A percentile compares a stretch with the other conserved stretches of the same genome.
Conservation (phyloP, 2,888 invertebrate genomes). For the Campoletis raptor region DNA sequence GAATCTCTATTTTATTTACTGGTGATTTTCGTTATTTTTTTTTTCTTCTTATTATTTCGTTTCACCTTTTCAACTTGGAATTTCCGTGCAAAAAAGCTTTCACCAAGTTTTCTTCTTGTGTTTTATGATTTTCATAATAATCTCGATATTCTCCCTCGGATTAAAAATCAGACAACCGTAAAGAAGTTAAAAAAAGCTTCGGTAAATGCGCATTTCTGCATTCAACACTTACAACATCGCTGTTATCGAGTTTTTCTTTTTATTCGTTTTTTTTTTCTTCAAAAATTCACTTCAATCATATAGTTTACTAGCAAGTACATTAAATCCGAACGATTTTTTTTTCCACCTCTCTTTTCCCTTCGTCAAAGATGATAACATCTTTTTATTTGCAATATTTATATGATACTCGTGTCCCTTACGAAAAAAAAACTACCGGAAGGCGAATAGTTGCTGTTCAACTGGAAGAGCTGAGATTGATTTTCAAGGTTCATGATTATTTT, state of each 20-base stretch:
- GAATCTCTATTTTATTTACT: slow-evolving; percentile 40
- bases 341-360: not conserved
- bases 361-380: not conserved
- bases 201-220: not conserved
- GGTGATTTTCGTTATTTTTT: not conserved
- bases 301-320: slow-evolving; percentile 11
- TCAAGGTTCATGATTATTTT: not conserved
- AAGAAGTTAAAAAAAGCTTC: slow-evolving; percentile 42
- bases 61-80: slow-evolving; percentile 23
- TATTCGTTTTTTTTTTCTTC: slow-evolving; percentile 5
- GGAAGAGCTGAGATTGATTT: not conserved
- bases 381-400: slow-evolving; percentile 28
- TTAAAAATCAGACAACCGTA: slow-evolving; percentile 21
- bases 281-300: slow-evolving; percentile 17
- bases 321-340: slow-evolving; percentile 13
- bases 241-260: not conserved
- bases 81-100: slow-evolving; percentile 2
- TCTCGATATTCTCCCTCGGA: slow-evolving; percentile 22
- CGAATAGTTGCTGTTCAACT: slow-evolving; percentile 1
- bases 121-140: slow-evolving; percentile 2
- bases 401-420: slow-evolving; percentile 29
- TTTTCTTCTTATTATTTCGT: slow-evolving; percentile 12
- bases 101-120: not conserved
- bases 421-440: slow-evolving; percentile 12
- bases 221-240: slow-evolving; percentile 29